Percentiles rank a stretch among this genome's conserved stretches.
Evolutionary conservation across 2,113 vertebrate genomes (phyloP).

Genomic region (Grantiella picta): DNA sequence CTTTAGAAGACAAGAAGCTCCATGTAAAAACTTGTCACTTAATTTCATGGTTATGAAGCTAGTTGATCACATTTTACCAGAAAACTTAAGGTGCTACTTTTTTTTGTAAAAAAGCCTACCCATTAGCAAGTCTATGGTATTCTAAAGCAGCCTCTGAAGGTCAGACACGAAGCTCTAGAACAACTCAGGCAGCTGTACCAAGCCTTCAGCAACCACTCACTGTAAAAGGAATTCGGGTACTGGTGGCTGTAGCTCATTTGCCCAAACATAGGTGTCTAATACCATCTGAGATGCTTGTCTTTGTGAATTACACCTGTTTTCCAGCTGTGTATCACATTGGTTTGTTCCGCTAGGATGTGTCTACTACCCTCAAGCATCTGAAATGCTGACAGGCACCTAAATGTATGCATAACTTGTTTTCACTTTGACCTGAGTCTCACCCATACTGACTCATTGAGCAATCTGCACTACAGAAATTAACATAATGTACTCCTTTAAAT

Average conservation of each 20-base stretch:
- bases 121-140: not conserved
- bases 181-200: not conserved
- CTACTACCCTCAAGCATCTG: not conserved
- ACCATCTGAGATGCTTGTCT: not conserved
- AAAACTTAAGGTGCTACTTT: rapidly evolving
- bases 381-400: not conserved
- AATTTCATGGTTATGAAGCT: not conserved
- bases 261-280: not conserved
- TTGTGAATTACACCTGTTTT: not conserved
- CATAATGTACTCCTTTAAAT: not conserved
- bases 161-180: not conserved
- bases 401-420: not conserved
- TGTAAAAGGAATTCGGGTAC: not conserved
- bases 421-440: not conserved
- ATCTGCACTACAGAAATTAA: not conserved
- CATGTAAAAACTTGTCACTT: not conserved
- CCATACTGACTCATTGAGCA: not conserved
- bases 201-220: not conserved
- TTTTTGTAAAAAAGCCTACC: not conserved
- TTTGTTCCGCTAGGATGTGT: not conserved
- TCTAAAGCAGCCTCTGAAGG: not conserved
- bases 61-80: not conserved
- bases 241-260: not conserved
- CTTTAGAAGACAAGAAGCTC: not conserved
- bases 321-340: not conserved